Evolutionary conservation across 2,888 invertebrate species (phyloP), one percentile per base, ranked within the genome.

Genomic region (Disparrhopalites patrizii): DNA sequence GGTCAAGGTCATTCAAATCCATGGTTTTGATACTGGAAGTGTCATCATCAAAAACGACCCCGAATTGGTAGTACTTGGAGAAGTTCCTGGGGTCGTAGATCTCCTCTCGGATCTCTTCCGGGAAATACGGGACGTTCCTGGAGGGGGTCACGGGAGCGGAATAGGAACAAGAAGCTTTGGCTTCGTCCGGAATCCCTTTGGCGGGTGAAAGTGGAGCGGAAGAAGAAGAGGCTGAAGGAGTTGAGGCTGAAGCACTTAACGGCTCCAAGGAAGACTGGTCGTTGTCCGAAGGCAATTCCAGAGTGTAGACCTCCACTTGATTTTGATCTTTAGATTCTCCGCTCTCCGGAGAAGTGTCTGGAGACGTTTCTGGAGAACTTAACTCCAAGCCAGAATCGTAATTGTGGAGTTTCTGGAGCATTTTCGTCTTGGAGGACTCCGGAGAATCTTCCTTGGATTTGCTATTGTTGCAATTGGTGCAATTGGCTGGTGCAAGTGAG

Each of bases 61-160:
- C 76, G 47, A 76, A 68, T 68, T 76, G 76, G 63, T 76, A 76
- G 62, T 76, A 76, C 62, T 73, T 72, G 40, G 74, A 67, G 69
- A 71, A 76, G 60, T 72, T 72, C 62, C 70, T 68, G 28, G 76
- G 75, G 68, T 74, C 72, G 64, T 73, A 76, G 55, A 73, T 70
- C 55, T 70, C 68, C 55, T 70, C 67, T 43, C 47, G 20, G 3
- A 47, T 8, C 13, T 47, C 47, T 25, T 47, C 47, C n/a, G n/a
- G n/a, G n/a, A n/a, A n/a, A n/a, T n/a, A n/a, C n/a, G n/a, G n/a
- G n/a, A n/a, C n/a, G n/a, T n/a, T n/a, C n/a, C n/a, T n/a, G n/a
- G n/a, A n/a, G n/a, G n/a, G n/a, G n/a, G n/a, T n/a, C n/a, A n/a
- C n/a, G n/a, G n/a, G n/a, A n/a, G n/a, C n/a, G n/a, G n/a, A n/a